Evolutionary conservation across 2,113 vertebrate species (phyloP).

Genomic region (Mesembrinibis cayennensis): DNA sequence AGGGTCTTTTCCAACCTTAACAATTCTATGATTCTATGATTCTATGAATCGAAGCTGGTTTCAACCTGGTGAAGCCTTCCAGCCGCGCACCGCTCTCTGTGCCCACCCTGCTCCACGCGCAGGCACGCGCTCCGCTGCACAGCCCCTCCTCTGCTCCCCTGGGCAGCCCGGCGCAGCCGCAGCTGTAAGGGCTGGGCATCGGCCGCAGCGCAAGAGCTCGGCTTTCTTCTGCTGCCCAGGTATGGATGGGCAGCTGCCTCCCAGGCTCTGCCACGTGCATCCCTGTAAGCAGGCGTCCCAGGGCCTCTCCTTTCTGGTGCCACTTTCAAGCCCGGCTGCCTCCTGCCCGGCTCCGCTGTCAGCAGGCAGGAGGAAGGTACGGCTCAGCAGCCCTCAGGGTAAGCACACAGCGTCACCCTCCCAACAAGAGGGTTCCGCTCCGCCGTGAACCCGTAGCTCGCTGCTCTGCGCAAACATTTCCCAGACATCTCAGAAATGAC

Average conservation of each 20-base stretch:
- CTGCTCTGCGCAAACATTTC: too few relatives aligned
- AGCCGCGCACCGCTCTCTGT: fast-evolving
- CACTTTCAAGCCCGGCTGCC: background rate
- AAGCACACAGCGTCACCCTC: background rate
- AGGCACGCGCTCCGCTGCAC: fast-evolving
- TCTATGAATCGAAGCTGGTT: background rate
- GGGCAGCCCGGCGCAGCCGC: too few relatives aligned
- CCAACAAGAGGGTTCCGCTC: background rate
- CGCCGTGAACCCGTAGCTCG: fast-evolving
- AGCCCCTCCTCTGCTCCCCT: background rate
- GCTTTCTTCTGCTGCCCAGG: too few relatives aligned
- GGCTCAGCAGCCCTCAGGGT: background rate
- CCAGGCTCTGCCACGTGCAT: background rate
- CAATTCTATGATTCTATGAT: too few relatives aligned
- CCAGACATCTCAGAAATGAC: background rate
- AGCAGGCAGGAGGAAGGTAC: background rate
- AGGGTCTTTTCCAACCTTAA: too few relatives aligned
- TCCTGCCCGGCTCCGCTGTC: background rate
- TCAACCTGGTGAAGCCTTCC: background rate
- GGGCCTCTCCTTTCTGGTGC: background rate
- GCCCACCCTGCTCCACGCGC: fast-evolving
- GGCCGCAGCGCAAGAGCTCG: fast-evolving
- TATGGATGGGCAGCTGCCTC: background rate
- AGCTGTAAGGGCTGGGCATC: background rate
- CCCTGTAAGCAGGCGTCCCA: fast-evolving